These are phyloP conservation scores for Allobates femoralis DNA, from an alignment of 2,797 vertebrate species.

Conservation along the genomic window DNA sequence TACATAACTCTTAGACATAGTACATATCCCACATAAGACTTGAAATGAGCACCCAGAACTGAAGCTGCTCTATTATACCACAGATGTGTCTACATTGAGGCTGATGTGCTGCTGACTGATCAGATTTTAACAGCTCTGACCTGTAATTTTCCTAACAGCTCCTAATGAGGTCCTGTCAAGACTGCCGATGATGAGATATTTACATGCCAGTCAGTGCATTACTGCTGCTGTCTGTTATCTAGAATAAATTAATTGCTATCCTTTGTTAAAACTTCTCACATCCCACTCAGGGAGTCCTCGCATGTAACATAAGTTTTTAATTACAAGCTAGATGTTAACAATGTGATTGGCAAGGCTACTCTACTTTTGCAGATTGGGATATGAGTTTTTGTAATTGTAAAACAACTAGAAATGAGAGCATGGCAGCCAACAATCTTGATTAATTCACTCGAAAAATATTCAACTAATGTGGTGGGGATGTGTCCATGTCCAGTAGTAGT, in stretches of 20 bases:
- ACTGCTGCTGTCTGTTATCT: constrained; percentile 48
- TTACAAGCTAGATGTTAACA: constrained; percentile 36
- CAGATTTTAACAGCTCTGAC: constrained; percentile 53
- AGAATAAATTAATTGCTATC: constrained; percentile 62
- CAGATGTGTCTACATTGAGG: constrained; percentile 6
- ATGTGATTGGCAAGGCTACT: constrained; percentile 32
- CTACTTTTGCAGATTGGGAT: constrained; percentile 6
- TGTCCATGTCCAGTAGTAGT: neutral
- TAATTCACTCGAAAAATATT: neutral
- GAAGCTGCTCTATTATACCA: neutral
- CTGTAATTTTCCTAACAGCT: constrained; percentile 57
- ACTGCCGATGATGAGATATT: constrained; percentile 49
- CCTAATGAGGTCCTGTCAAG: constrained; percentile 59
- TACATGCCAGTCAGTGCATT: constrained; percentile 59
- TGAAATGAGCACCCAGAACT: neutral
- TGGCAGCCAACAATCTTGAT: neutral
- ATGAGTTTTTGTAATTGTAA: constrained; percentile 9
- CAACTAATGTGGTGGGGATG: neutral
- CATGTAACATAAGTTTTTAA: constrained; percentile 43
- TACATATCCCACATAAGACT: neutral
- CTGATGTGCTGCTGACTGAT: constrained; percentile 57
- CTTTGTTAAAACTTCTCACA: constrained; percentile 54
- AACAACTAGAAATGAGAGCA: neutral
- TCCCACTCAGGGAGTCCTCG: constrained; percentile 58
- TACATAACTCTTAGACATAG: neutral